A percentile compares a stretch with the other conserved stretches of the same genome.
Evolutionary conservation across 2,797 vertebrate genomes (phyloP).

Genomic region (Spatula versicolor): DNA sequence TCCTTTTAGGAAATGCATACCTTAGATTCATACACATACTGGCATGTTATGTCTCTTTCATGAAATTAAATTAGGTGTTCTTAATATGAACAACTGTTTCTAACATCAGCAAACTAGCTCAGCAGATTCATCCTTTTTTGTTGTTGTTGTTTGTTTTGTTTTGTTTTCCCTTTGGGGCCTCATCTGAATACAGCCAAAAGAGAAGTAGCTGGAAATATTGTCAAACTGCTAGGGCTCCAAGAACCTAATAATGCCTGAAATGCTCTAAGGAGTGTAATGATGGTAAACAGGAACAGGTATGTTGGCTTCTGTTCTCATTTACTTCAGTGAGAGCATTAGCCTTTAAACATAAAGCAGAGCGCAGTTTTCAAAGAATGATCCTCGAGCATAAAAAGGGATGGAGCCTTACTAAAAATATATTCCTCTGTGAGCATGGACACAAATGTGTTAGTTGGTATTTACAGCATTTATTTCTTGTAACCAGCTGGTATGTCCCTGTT

Average conservation of each 20-base stretch:
- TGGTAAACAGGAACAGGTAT: constrained; percentile 68
- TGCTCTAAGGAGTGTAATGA: constrained; percentile 56
- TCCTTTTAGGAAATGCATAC: constrained; percentile 74
- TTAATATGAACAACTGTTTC: constrained; percentile 77
- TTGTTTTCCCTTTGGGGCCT: constrained; percentile 51
- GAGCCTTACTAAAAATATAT: not conserved
- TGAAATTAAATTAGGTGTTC: constrained; percentile 78
- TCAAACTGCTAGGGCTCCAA: constrained; percentile 70
- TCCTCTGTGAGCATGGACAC: not conserved
- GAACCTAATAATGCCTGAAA: constrained; percentile 70
- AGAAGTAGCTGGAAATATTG: constrained; percentile 62
- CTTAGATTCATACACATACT: constrained; percentile 76
- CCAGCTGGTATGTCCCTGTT: constrained; percentile 67
- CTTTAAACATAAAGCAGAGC: constrained; percentile 48
- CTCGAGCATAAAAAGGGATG: not conserved
- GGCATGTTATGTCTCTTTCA: constrained; percentile 73
- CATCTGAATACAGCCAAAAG: constrained; percentile 59
- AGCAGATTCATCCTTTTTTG: constrained; percentile 68
- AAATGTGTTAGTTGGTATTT: constrained; percentile 26
- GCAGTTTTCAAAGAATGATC: not conserved
- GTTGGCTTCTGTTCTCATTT: constrained; percentile 61
- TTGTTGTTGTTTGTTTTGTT: constrained; percentile 2
- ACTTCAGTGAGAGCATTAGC: constrained; percentile 27
- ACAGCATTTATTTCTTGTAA: constrained; percentile 45
- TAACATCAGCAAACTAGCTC: constrained; percentile 72